Base-by-base conservation (phyloP, 2,888 invertebrate genomes). In the Lottia scabra region DNA sequence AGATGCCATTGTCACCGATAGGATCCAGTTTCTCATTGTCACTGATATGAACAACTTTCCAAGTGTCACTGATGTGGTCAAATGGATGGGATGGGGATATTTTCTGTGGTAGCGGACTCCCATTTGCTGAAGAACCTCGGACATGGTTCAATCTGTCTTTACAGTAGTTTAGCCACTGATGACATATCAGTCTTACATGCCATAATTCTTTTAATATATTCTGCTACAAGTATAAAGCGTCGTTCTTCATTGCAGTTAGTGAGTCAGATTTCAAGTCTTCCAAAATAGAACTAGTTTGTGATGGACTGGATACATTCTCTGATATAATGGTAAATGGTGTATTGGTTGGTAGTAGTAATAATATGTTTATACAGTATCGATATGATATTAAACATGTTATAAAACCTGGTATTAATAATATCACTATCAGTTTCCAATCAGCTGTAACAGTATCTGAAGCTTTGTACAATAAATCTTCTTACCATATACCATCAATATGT, bases 221-320 rank as follows among this genome's bases (percentile, higher is more conserved):
- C n/a, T n/a, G n/a, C n/a, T n/a, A n/a, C n/a, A n/a, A n/a, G n/a
- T n/a, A 38, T 10, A 6, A 38, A 38, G 10, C 10, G 10, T 6
- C 38, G 10, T 38, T 4, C 38, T 6, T 6, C 10, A 38, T 38
- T 38, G 1, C 30, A 68, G 68, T 68, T n/a, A 68, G 30, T 56
- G 13, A 48, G 23, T 26, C 48, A 13, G 56, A 68, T 10, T 56
- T 84, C 48, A 74, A 80, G 27, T 76, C 82, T 44, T 70, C 74
- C 1, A 72, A 81, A 74, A 82, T 92, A 19, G 86, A 91, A 78
- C 86, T 97, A 68, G 93, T 94, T 10, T 93, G 95, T 70, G 92
- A 96, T 82, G 97, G 97, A 4, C 88, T 98, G 66, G 97, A 98
- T 87, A 96, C 97, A 0, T 92, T 95, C 75, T 92, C 95, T 3